Conservation (phyloP, 2,797 vertebrate species). For the Urosaurus nigricauda region DNA sequence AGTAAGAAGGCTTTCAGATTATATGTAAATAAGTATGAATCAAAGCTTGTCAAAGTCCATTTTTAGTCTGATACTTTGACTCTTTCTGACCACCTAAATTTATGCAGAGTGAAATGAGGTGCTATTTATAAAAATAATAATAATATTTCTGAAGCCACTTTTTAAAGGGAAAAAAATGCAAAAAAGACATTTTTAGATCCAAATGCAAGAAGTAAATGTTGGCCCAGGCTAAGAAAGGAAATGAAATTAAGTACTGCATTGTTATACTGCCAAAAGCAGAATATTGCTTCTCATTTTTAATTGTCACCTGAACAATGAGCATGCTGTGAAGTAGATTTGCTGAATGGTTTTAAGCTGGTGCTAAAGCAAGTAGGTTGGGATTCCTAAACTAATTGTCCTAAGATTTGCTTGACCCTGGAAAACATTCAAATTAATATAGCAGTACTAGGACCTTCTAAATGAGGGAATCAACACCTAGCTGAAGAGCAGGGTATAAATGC, state of each 20-base stretch:
- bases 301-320: constrained; percentile 58
- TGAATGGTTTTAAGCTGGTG: constrained; percentile 58
- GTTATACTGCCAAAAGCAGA: constrained; percentile 58
- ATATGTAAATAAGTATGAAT: neutral
- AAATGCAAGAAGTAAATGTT: constrained; percentile 48
- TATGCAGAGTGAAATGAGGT: constrained; percentile 33
- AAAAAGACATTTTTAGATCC: constrained; percentile 47
- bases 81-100: constrained; percentile 5
- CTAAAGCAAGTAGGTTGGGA: constrained; percentile 47
- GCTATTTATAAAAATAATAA: constrained; percentile 18
- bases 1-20: constrained; percentile 37
- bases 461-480: neutral
- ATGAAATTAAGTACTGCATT: constrained; percentile 53
- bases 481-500: no score
- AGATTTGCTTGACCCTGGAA: constrained; percentile 27
- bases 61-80: constrained; percentile 31
- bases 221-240: constrained; percentile 41
- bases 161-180: neutral
- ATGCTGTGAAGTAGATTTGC: constrained; percentile 55
- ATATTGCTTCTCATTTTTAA: constrained; percentile 59
- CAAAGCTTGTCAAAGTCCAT: constrained; percentile 16
- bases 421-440: constrained; percentile 39
- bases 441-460: neutral
- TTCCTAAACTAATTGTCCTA: constrained; percentile 58
- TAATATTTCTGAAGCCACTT: constrained; percentile 1